Base-by-base conservation (phyloP, 2,113 vertebrate genomes). In the Syngnathus floridae region DNA sequence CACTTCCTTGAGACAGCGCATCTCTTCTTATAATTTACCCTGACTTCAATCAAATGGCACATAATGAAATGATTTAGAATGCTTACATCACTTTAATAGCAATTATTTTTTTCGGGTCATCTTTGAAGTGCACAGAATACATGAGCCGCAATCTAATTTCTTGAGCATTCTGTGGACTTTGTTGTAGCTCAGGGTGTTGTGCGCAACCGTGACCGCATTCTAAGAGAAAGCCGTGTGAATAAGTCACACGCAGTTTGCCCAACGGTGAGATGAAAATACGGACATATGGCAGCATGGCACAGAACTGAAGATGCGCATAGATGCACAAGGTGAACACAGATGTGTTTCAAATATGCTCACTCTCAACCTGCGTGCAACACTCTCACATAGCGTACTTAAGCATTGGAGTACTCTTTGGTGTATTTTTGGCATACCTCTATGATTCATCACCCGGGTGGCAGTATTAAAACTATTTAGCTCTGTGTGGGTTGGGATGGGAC, bases 401-500 rank as follows among this genome's bases (percentile, higher is more conserved):
- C 72, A 75, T 67, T 67, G 62, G 52, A 74, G 71, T 65, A 63
- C 67, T 71, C 70, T 12, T 64, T 5, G 21, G 62, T 77, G 66
- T 83, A 86, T 85, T 85, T 85, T 80, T 67, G 76, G 74, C 75
- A 66, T 21, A 48, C 49, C 52, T 37, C 62, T 46, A 48, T 84
- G 82, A 87, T 79, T 84, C 80, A 82, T 73, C 68, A 73, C 80
- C 72, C 40, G 81, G 82, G 82, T 69, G 73, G 70, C 41, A 70
- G 61, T 46, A 79, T 76, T 60, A 62, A 82, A 79, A 68, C 73
- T 8, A 58, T 10, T 68, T 65, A 80, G 45, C 64, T 71, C 65
- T 57, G 62, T 17, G 69, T 17, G 71, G 37, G 71, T 59, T 57
- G 70, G 73, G 66, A 14, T 55, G 62, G 9, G 55, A 68, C 60